These are phyloP conservation scores for Pelecanoides urinatrix DNA, from an alignment of 2,113 vertebrate species.

Conservation along the genomic window DNA sequence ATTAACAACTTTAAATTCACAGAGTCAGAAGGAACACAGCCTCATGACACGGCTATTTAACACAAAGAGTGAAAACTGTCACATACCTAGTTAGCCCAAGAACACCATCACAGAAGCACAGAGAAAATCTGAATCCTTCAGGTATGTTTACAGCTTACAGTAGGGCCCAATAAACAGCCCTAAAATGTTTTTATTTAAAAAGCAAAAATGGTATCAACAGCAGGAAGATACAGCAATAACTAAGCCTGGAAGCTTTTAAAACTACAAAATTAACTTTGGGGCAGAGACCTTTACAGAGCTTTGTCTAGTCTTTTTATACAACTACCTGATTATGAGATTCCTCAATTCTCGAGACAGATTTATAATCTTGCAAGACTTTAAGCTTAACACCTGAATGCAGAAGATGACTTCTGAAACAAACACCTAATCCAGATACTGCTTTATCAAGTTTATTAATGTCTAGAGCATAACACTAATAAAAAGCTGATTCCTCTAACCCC, in stretches of 20 bases:
- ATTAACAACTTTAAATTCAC: not conserved
- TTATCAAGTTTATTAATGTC: not conserved
- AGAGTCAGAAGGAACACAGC: accelerated
- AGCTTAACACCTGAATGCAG: not conserved
- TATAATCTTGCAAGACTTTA: not conserved
- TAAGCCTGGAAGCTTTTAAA: not conserved
- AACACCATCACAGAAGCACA: not conserved
- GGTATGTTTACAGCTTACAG: not conserved
- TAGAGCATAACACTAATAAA: too few species aligned
- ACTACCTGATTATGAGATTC: too few species aligned
- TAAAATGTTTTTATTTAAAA: not conserved
- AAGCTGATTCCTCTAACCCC: not conserved
- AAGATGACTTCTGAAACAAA: not conserved
- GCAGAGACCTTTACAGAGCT: not conserved
- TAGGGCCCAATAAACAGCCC: not conserved
- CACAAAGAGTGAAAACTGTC: too few species aligned
- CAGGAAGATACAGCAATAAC: not conserved
- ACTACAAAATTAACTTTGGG: not conserved
- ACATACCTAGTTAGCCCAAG: accelerated
- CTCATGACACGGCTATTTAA: accelerated
- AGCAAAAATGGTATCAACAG: not conserved
- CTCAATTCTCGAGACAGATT: accelerated
- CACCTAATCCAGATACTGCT: not conserved
- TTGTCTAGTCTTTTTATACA: not conserved
- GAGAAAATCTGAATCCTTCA: not conserved